A percentile compares a stretch with the other conserved stretches of the same genome.
phyloP scores from a whole-genome alignment of 1,140 invertebrate genomes.

The Papilio helenus region DNA sequence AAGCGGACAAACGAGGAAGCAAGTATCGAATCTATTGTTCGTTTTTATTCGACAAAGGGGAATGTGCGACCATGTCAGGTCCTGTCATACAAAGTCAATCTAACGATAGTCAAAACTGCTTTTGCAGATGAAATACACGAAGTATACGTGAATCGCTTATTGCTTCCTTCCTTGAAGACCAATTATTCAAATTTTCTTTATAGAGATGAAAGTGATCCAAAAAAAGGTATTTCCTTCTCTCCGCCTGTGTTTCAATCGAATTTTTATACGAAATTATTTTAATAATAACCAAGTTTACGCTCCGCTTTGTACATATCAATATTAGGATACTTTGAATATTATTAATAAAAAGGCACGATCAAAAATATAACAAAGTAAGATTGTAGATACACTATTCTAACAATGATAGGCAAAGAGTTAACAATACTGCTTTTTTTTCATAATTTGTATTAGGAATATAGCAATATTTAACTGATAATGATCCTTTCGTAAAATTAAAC shows the following conservation, averaged over 20 bases:
- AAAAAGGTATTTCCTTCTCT: constrained; percentile 9
- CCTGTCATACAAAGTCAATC: background rate
- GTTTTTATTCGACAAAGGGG: background rate
- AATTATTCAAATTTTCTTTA: constrained; percentile 40
- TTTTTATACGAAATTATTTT: constrained; percentile 15
- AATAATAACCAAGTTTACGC: constrained; percentile 26
- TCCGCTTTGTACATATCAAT: constrained; percentile 2
- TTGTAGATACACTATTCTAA: background rate
- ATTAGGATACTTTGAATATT: constrained; percentile 8
- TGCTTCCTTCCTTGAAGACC: constrained; percentile 35
- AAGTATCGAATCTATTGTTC: background rate
- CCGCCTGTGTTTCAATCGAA: background rate
- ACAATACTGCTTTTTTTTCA: no score
- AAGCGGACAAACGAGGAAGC: no score
- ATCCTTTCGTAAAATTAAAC: no score
- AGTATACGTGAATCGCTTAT: constrained; percentile 34
- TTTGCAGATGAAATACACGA: constrained; percentile 45
- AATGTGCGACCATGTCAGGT: background rate
- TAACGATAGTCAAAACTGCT: constrained; percentile 44
- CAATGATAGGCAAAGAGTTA: no score
- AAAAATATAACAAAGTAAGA: background rate
- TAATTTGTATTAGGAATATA: no score
- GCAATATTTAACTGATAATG: no score
- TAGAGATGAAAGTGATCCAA: constrained; percentile 26
- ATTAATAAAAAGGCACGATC: background rate